Percentiles rank a stretch among this genome's conserved stretches.
Evolutionary conservation across 2,113 vertebrate species (phyloP).

Genomic region (Nesogale talazaci): DNA sequence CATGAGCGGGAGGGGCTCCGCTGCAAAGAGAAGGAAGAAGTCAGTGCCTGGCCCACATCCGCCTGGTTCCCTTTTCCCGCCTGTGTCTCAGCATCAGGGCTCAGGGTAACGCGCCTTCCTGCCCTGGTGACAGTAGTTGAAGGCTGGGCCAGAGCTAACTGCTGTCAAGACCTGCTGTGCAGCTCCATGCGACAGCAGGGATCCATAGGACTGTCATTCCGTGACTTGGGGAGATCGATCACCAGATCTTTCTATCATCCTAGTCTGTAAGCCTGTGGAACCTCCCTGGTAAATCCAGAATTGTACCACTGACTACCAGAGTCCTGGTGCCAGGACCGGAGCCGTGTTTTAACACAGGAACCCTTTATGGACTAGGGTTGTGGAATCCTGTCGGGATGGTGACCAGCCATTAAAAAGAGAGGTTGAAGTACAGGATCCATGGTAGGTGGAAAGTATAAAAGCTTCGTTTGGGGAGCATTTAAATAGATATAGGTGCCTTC

Average conservation of each 20-base stretch:
- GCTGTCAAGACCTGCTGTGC: background rate
- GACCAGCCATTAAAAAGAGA: background rate
- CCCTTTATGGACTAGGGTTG: background rate
- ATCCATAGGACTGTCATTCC: background rate
- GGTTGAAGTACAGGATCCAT: background rate
- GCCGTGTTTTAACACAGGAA: background rate
- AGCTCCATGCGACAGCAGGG: background rate
- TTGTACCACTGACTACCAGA: background rate
- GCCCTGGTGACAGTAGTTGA: background rate
- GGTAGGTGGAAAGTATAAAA: background rate
- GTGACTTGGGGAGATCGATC: background rate
- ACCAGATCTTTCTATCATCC: background rate
- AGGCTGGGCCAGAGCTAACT: no score
- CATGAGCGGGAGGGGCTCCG: constrained; percentile 97
- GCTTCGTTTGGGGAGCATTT: background rate
- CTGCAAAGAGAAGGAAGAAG: constrained; percentile 83
- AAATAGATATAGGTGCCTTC: background rate
- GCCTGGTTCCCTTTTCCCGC: background rate
- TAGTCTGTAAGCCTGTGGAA: background rate
- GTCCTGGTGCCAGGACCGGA: background rate
- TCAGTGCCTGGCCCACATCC: background rate
- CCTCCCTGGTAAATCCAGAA: background rate
- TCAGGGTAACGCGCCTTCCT: background rate
- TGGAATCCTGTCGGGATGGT: background rate
- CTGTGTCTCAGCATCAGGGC: background rate